These are phyloP conservation scores for Enhydra lutris DNA, from an alignment of 2,113 vertebrate genomes.

Conservation along the genomic window DNA sequence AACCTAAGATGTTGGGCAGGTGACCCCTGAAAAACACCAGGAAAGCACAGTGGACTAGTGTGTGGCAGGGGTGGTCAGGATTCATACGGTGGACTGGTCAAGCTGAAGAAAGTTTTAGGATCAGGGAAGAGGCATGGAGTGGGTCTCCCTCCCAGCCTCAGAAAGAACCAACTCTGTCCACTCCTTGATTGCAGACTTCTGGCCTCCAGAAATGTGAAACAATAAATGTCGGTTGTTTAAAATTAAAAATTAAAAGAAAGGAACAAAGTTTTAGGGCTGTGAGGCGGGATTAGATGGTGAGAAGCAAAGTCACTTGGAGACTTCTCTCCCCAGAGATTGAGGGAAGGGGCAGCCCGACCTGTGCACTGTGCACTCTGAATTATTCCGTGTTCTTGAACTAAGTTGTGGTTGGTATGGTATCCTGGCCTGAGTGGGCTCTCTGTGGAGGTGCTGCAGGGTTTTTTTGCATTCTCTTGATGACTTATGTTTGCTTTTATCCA, in stretches of 20 bases:
- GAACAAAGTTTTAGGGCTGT: not conserved
- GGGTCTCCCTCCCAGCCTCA: not conserved
- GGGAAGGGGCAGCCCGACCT: not conserved
- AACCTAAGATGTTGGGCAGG: not conserved
- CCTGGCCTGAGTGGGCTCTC: not conserved
- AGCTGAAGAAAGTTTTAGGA: not conserved
- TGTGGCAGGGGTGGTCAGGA: not conserved
- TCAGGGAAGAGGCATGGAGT: not conserved
- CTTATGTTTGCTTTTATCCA: not conserved
- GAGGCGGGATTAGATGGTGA: not conserved
- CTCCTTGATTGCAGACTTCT: not conserved
- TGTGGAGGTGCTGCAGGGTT: not conserved
- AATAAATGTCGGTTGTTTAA: no score
- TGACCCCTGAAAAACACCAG: not conserved
- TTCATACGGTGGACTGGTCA: not conserved
- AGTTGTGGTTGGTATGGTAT: not conserved
- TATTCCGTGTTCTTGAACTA: not conserved
- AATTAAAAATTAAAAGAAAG: not conserved
- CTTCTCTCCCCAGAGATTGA: not conserved
- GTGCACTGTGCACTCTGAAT: not conserved
- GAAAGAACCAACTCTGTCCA: not conserved
- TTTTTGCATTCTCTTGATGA: not conserved
- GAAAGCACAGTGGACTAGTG: not conserved
- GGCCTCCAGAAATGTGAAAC: not conserved
- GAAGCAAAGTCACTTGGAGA: not conserved